Evolutionary conservation across 1,140 invertebrate genomes (phyloP).

Genomic region (Formica selysi): DNA sequence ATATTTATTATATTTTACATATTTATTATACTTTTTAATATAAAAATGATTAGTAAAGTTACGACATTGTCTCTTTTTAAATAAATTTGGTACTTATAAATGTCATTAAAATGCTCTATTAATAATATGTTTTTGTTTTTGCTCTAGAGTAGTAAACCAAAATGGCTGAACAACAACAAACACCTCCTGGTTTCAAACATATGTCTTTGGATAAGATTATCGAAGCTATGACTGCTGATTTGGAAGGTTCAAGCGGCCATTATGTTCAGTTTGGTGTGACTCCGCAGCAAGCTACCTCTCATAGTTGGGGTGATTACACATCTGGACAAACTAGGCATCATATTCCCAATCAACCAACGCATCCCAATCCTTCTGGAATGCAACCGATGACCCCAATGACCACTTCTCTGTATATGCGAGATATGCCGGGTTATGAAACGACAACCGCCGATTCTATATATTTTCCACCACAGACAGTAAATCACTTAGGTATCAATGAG

Average conservation of each 20-base stretch:
- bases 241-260: conserved; percentile 87
- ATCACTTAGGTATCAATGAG: conserved; percentile 83
- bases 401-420: conserved; percentile 80
- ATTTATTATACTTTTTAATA: neutral
- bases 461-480: conserved; percentile 81
- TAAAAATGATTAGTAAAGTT: neutral
- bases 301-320: conserved; percentile 82
- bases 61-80: neutral
- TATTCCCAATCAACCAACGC: conserved; percentile 69
- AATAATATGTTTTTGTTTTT: neutral
- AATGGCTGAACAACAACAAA: conserved; percentile 82
- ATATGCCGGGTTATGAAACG: conserved; percentile 78
- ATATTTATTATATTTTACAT: neutral
- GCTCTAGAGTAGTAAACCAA: conserved; percentile 66
- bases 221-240: conserved; percentile 88
- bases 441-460: conserved; percentile 79
- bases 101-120: neutral
- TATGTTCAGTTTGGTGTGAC: conserved; percentile 87
- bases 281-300: conserved; percentile 80
- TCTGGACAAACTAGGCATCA: conserved; percentile 78
- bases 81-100: neutral
- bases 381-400: conserved; percentile 78
- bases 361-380: conserved; percentile 76
- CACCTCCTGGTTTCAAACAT: conserved; percentile 78
- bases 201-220: conserved; percentile 88